These are phyloP conservation scores for Pseudorhombus dupliciocellatus DNA, from an alignment of 2,113 vertebrate genomes.

Conservation along the genomic window DNA sequence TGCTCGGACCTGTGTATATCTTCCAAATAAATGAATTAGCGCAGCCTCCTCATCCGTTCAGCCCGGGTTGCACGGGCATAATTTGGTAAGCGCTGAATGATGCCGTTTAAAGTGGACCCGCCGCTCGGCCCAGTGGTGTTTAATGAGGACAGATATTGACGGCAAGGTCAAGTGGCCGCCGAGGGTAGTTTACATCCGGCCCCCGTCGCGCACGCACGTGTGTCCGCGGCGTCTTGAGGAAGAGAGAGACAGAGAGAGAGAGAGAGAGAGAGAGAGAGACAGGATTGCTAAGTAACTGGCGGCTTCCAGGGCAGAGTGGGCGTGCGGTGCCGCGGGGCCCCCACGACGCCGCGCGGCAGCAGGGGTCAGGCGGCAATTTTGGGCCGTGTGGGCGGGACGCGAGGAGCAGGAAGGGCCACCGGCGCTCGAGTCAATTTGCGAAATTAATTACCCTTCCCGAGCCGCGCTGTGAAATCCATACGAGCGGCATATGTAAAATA, in stretches of 20 bases:
- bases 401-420: slow-evolving; percentile 53
- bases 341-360: slow-evolving; percentile 37
- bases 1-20: slow-evolving; percentile 60
- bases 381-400: slow-evolving; percentile 57
- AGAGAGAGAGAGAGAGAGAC: background rate
- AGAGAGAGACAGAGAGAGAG: background rate
- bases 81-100: slow-evolving; percentile 71
- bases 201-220: slow-evolving; percentile 42
- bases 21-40: slow-evolving; percentile 71
- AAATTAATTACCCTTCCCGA: slow-evolving; percentile 36
- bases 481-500: slow-evolving; percentile 17
- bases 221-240: slow-evolving; percentile 27
- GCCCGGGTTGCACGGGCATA: slow-evolving; percentile 45
- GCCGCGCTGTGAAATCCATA: slow-evolving; percentile 28
- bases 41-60: slow-evolving; percentile 27
- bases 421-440: slow-evolving; percentile 31
- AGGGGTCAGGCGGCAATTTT: slow-evolving; percentile 59
- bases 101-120: slow-evolving; percentile 73
- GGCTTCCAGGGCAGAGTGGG: slow-evolving; percentile 46
- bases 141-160: slow-evolving; percentile 80
- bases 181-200: slow-evolving; percentile 75
- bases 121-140: slow-evolving; percentile 64
- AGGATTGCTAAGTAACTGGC: slow-evolving; percentile 37
- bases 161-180: slow-evolving; percentile 73
- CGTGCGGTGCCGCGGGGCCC: slow-evolving; percentile 49